phyloP scores from a whole-genome alignment of 2,888 invertebrate species.

The Drosophila rubida region DNA sequence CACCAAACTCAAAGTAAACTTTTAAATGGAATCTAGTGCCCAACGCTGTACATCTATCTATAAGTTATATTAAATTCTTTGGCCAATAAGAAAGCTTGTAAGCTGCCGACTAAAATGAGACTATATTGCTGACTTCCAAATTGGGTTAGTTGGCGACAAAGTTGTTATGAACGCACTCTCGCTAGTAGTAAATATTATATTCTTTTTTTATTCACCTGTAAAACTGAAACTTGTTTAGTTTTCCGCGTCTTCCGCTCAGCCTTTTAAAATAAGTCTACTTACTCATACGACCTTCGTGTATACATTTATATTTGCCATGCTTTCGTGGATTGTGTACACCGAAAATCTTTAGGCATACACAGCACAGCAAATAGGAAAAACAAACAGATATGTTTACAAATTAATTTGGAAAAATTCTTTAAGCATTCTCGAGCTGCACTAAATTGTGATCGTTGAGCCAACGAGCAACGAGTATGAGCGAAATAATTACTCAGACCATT shows the following conservation, averaged over 20 bases:
- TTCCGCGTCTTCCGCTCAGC: neutral
- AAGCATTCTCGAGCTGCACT: slow-evolving; percentile 26
- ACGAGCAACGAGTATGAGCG: slow-evolving; percentile 9
- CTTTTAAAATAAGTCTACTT: neutral
- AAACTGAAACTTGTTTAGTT: neutral
- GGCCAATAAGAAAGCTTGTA: no score
- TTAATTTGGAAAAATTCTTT: slow-evolving; percentile 20
- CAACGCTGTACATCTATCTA: no score
- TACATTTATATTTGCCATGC: neutral
- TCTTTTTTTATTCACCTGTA: no score
- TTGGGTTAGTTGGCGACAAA: no score
- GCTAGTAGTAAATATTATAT: no score
- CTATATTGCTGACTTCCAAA: no score
- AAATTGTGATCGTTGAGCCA: slow-evolving; percentile 28
- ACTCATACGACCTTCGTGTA: slow-evolving; percentile 10
- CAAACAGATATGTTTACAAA: slow-evolving; percentile 44
- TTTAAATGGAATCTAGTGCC: neutral
- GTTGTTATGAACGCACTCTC: no score
- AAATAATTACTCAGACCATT: slow-evolving; percentile 39
- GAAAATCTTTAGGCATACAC: slow-evolving; percentile 4
- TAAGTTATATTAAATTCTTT: no score
- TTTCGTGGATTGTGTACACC: slow-evolving; percentile 2
- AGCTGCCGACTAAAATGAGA: no score
- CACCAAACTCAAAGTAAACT: neutral
- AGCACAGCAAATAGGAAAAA: slow-evolving; percentile 8